Evolutionary conservation across 2,888 invertebrate species (phyloP), one percentile per base, ranked within the genome.

Genomic region (Galerucella nymphaeae): DNA sequence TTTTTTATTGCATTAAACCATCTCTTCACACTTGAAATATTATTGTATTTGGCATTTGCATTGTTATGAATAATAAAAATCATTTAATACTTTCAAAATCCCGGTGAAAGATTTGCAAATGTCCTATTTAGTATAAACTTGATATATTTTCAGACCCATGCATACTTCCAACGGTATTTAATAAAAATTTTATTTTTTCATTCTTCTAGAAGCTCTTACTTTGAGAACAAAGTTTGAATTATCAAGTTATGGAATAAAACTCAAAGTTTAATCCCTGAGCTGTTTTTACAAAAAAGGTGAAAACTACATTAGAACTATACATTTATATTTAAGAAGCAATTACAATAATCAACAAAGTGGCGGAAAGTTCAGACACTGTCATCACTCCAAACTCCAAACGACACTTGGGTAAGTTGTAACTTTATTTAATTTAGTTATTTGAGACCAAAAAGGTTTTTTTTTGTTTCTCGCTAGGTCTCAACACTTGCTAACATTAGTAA

Each of bases 301-400:
- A 42, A 65, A 71, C 55, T 66, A 65, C 70, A 70, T 23, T 23
- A 23, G 69, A 63, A 72, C 70, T 72, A 71, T 72, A 70, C 70
- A 73, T 71, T 9, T 10, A 66, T 72, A 69, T 72, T 65, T 69
- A 59, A 30, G 66, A 59, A 67, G 72, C 57, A 67, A 73, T 77
- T 71, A 75, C 63, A 65, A 72, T 72, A 48, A 70, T 70, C 68
- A 70, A 80, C 84, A 84, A 84, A 82, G 84, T 84, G 84, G 84
- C 83, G 79, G 79, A 74, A 76, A 79, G 72, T 79, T 80, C 76
- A 68, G 80, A 79, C 59, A 58, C 76, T 69, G 84, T 81, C 57
- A 83, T 84, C 41, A 84, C 85, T 73, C 85, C 84, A 64, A 86
- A 84, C 78, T 84, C 84, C 64, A 85, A 84, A 79, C 78, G 84